Evolutionary conservation across 2,888 invertebrate genomes (phyloP).

Genomic region (Conomelus anceps): DNA sequence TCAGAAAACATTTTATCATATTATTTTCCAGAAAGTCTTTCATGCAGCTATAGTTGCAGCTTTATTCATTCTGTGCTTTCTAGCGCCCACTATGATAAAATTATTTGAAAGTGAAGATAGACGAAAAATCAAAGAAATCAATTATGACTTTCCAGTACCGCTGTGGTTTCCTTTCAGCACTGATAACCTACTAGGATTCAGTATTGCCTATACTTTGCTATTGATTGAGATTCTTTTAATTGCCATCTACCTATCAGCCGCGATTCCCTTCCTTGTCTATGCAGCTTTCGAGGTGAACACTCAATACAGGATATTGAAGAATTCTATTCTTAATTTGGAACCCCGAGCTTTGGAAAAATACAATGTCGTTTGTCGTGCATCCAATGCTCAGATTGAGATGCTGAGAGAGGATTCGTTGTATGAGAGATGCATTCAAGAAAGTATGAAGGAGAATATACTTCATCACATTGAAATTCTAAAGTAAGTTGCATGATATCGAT

Average conservation of each 20-base stretch:
- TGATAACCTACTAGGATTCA: neutral
- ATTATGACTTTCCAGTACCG: neutral
- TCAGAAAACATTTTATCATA: neutral
- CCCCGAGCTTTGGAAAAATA: neutral
- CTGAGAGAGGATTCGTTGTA: neutral
- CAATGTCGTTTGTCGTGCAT: neutral
- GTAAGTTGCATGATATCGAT: too few relatives aligned
- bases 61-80: neutral
- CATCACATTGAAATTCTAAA: neutral
- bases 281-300: neutral
- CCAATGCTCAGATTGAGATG: neutral
- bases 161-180: neutral
- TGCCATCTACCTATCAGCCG: neutral
- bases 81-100: neutral
- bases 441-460: neutral
- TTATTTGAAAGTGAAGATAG: neutral
- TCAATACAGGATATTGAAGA: neutral
- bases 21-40: neutral
- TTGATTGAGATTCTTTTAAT: neutral
- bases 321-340: neutral
- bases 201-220: neutral
- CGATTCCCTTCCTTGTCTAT: neutral
- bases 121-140: neutral
- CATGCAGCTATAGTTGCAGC: neutral
- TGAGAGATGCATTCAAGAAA: neutral